These are phyloP conservation scores for Dryobota labecula DNA, from an alignment of 2,888 invertebrate species.

Conservation along the genomic window DNA sequence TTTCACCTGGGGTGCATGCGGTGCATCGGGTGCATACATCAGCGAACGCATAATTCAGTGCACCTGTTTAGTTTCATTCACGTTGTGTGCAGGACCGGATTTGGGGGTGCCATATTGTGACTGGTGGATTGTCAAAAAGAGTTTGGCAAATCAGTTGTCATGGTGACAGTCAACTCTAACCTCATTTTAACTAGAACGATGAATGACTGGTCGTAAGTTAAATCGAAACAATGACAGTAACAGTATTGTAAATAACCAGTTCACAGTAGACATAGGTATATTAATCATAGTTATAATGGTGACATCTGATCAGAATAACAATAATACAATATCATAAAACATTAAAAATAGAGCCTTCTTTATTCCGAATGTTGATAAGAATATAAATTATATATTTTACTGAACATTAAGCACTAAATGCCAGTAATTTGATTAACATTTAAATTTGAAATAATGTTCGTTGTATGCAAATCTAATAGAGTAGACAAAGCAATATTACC, in stretches of 20 bases:
- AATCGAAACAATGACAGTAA: background rate
- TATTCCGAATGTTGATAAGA: conserved; percentile 29
- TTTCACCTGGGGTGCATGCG: conserved; percentile 66
- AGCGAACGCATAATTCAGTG: conserved; percentile 64
- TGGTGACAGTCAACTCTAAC: background rate
- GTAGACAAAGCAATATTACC: conserved; percentile 66
- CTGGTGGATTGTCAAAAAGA: background rate
- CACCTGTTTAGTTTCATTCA: conserved; percentile 71
- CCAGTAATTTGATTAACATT: conserved; percentile 67
- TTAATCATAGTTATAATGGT: background rate
- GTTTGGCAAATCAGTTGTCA: background rate
- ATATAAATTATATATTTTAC: conserved; percentile 53
- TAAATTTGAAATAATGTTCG: conserved; percentile 65
- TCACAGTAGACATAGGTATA: background rate
- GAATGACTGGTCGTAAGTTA: background rate
- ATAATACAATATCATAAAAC: conserved; percentile 8
- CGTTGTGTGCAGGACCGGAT: conserved; percentile 55
- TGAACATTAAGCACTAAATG: conserved; percentile 61
- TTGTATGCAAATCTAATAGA: conserved; percentile 66
- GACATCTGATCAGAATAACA: background rate
- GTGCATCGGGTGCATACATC: conserved; percentile 69
- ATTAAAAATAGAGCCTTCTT: conserved; percentile 25
- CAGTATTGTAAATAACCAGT: background rate
- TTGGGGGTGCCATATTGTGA: conserved; percentile 17
- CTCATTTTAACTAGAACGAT: no score